Percentiles rank a stretch among this genome's conserved stretches.
These are phyloP conservation scores for Lophochroa leadbeateri DNA, from an alignment of 2,113 vertebrate species.

Conservation along the genomic window DNA sequence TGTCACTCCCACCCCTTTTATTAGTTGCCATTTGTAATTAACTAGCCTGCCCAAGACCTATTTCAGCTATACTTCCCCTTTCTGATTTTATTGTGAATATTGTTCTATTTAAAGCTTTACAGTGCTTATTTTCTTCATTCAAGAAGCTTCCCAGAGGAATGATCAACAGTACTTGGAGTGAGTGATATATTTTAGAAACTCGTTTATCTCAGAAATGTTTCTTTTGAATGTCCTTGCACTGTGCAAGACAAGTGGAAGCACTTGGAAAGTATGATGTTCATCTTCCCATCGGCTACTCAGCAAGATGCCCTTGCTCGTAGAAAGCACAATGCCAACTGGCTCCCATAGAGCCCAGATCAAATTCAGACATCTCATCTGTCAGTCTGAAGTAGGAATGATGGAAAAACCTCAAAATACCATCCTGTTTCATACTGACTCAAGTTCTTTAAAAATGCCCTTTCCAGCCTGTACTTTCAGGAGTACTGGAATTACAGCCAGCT, in stretches of 20 bases:
- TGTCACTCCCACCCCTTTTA: constrained; percentile 44
- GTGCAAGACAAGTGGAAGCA: not conserved
- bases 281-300: not conserved
- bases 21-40: constrained; percentile 41
- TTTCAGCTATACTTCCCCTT: not conserved
- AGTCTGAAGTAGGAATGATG: fast-evolving
- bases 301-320: not conserved
- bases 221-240: not conserved
- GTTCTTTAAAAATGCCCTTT: not conserved
- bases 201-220: not conserved
- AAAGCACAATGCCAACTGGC: fast-evolving
- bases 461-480: not conserved
- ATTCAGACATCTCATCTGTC: not conserved
- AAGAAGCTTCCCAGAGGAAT: constrained; percentile 36
- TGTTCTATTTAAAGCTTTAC: constrained; percentile 19
- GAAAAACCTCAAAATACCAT: not conserved
- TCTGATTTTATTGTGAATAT: not conserved
- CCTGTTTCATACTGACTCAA: not conserved
- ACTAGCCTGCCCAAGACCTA: not conserved
- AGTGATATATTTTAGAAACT: not conserved
- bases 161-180: not conserved
- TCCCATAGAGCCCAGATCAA: not conserved
- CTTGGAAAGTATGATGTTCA: not conserved
- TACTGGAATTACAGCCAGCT: not conserved
- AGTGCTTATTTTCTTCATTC: constrained; percentile 16